Conservation (phyloP, 2,113 vertebrate genomes). For the Phaethon lepturus region DNA sequence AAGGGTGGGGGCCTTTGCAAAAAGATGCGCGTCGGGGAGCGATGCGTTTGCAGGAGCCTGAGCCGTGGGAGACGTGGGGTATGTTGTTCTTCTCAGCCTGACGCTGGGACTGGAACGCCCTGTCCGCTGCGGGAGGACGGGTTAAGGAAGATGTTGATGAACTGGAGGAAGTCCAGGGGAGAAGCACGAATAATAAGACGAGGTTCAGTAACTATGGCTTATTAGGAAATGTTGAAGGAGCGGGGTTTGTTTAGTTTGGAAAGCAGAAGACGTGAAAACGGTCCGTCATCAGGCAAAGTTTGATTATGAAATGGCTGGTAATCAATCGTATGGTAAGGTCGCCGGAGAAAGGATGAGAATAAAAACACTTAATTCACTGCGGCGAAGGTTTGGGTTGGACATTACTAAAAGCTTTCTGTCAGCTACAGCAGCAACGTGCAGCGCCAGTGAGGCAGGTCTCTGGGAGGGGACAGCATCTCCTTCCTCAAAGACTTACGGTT, state of each 20-base stretch:
- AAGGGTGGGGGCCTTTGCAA: not conserved
- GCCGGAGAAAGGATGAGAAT: not conserved
- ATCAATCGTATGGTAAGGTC: not conserved
- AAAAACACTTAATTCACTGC: not conserved
- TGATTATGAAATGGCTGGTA: not conserved
- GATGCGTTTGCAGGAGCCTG: not conserved
- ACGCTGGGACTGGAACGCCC: not conserved
- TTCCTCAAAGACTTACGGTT: not conserved
- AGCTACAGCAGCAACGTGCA: rapidly evolving
- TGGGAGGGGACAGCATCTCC: not conserved
- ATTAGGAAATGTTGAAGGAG: not conserved
- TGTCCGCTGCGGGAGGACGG: not conserved
- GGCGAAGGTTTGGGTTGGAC: not conserved
- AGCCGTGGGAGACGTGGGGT: rapidly evolving
- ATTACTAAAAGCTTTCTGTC: not conserved
- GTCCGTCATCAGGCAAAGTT: not conserved
- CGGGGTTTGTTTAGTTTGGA: not conserved
- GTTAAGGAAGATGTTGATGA: not conserved
- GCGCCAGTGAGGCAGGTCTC: not conserved
- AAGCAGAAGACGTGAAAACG: not conserved
- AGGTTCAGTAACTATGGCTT: not conserved
- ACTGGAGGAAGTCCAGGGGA: not conserved
- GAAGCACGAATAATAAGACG: not conserved
- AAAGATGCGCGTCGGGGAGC: not conserved
- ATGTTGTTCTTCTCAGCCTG: not conserved